These are phyloP conservation scores for Peucedramus taeniatus DNA, from an alignment of 2,113 vertebrate genomes.

Conservation along the genomic window DNA sequence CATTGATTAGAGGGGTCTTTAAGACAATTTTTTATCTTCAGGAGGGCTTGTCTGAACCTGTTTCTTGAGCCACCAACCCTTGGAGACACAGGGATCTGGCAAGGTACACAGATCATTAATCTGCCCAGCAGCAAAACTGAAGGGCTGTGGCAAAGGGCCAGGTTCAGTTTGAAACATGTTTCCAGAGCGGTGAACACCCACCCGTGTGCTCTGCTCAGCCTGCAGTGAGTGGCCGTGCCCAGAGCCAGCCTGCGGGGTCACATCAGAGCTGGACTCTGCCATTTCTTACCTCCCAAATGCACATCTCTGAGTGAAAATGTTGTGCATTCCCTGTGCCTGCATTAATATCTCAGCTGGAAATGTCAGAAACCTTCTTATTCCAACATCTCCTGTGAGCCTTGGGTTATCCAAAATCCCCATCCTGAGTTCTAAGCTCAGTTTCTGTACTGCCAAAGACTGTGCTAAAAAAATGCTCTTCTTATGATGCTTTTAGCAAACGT, in stretches of 20 bases:
- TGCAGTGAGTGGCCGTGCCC: background rate
- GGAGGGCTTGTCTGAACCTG: conserved; percentile 60
- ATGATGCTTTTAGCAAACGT: accelerated
- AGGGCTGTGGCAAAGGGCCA: conserved; percentile 14
- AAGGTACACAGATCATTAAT: conserved; percentile 43
- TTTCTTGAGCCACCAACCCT: background rate
- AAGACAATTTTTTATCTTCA: background rate
- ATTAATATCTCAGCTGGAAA: background rate
- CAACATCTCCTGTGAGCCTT: background rate
- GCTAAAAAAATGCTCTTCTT: background rate
- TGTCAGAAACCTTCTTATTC: background rate
- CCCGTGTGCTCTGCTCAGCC: background rate
- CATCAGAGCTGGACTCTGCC: background rate
- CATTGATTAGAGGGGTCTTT: conserved; percentile 18
- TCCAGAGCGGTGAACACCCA: background rate
- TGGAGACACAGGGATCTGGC: conserved; percentile 29
- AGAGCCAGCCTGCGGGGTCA: background rate
- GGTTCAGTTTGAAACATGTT: conserved; percentile 47
- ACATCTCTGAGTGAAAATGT: background rate
- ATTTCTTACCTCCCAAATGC: background rate
- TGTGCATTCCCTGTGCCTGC: accelerated
- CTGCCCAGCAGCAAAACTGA: conserved; percentile 57
- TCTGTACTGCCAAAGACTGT: background rate
- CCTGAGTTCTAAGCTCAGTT: background rate
- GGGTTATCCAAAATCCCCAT: background rate